Conservation (phyloP, 2,797 vertebrate species). For the Pipistrellus kuhlii region DNA sequence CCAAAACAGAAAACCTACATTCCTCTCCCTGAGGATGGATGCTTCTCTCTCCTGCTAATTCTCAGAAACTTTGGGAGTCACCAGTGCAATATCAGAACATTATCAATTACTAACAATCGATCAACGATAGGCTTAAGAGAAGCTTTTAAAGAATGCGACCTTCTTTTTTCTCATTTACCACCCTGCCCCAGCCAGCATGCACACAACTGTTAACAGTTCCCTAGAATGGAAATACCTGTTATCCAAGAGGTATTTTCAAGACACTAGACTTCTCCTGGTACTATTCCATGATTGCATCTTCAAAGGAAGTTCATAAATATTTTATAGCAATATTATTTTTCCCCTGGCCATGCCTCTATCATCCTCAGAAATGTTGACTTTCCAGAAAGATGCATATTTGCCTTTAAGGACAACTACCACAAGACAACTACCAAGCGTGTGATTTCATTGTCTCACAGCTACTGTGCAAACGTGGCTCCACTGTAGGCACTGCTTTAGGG, state of each 20-base stretch:
- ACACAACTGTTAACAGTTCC: not conserved
- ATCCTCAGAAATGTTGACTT: slow-evolving; percentile 69
- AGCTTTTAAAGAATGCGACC: not conserved
- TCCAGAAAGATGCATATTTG: slow-evolving; percentile 69
- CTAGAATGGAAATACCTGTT: not conserved
- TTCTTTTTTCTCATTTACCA: not conserved
- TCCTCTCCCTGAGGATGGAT: not conserved
- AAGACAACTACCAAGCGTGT: slow-evolving; percentile 56
- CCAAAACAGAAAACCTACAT: not conserved
- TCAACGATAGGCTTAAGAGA: not conserved
- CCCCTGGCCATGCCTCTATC: slow-evolving; percentile 64
- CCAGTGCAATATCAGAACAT: not conserved
- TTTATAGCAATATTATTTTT: slow-evolving; percentile 44
- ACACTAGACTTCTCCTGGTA: slow-evolving; percentile 57
- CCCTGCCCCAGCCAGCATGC: not conserved
- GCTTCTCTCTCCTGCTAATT: not conserved
- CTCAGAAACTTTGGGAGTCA: not conserved
- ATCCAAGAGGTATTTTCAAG: not conserved
- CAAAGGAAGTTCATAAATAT: slow-evolving; percentile 67
- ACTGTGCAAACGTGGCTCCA: slow-evolving; percentile 65
- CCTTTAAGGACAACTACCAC: slow-evolving; percentile 41
- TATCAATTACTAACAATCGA: not conserved
- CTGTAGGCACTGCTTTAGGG: slow-evolving; percentile 76
- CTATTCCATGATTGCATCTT: slow-evolving; percentile 65
- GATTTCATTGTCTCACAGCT: slow-evolving; percentile 68